phyloP scores from a whole-genome alignment of 2,113 vertebrate species.

The Prunella himalayana region DNA sequence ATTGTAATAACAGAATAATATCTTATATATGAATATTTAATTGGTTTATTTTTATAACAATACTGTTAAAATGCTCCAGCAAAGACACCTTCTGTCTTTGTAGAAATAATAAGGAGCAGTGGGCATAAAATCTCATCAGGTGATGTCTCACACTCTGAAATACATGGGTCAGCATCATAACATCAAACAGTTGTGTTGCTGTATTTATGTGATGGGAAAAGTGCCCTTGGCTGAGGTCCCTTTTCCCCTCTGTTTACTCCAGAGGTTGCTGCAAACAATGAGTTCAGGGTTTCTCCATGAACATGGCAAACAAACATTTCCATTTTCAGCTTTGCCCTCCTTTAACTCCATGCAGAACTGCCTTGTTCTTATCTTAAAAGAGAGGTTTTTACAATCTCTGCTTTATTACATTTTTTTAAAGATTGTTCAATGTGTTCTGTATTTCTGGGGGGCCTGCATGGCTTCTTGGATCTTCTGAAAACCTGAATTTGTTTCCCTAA shows the following conservation, averaged over 20 bases:
- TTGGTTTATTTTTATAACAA: not conserved
- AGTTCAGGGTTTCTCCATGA: not conserved
- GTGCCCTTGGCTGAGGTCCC: not conserved
- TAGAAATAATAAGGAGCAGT: not conserved
- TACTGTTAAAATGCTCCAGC: not conserved
- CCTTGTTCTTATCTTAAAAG: not conserved
- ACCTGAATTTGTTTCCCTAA: not conserved
- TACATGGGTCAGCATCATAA: not conserved
- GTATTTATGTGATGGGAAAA: not conserved
- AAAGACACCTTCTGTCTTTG: not conserved
- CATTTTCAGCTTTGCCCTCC: not conserved
- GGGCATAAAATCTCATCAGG: not conserved
- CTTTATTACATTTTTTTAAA: not conserved
- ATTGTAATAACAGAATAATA: not conserved
- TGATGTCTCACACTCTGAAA: not conserved
- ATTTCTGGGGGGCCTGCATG: not conserved
- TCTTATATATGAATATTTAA: fast-evolving
- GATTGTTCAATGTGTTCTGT: not conserved
- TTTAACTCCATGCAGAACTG: not conserved
- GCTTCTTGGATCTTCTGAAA: not conserved
- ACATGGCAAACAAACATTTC: not conserved
- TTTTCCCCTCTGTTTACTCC: not conserved
- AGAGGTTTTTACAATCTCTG: not conserved
- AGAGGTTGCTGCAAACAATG: not conserved
- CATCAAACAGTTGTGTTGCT: not conserved